These are phyloP conservation scores for Leptothorax acervorum DNA, from an alignment of 2,888 invertebrate genomes.

Conservation along the genomic window DNA sequence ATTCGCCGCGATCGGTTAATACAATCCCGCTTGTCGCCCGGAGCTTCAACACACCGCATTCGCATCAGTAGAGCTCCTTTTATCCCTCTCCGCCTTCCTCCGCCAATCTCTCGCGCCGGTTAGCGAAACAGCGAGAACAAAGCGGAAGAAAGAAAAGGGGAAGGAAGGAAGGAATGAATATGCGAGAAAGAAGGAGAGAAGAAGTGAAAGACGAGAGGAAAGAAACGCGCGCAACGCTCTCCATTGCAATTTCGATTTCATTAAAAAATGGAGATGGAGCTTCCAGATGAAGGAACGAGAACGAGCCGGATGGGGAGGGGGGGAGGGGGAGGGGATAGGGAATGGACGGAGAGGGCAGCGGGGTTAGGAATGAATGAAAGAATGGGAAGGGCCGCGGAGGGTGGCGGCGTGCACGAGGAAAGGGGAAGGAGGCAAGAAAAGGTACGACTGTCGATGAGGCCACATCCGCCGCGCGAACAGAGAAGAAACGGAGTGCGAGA, in stretches of 20 bases:
- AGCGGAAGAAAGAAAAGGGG: conserved; percentile 20
- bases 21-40: conserved; percentile 68
- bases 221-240: conserved; percentile 33
- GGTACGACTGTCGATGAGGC: conserved; percentile 38
- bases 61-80: conserved; percentile 37
- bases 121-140: conserved; percentile 44
- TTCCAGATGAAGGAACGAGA: conserved; percentile 71
- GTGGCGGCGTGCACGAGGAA: conserved; percentile 45
- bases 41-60: conserved; percentile 50
- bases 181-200: background rate
- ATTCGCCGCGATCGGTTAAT: conserved; percentile 68
- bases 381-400: conserved; percentile 54
- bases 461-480: conserved; percentile 49
- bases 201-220: conserved; percentile 22
- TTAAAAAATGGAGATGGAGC: conserved; percentile 78
- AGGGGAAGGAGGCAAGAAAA: conserved; percentile 41
- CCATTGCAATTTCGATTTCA: conserved; percentile 76
- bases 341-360: conserved; percentile 33
- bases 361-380: conserved; percentile 52
- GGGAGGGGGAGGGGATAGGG: background rate
- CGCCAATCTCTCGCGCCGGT: conserved; percentile 20
- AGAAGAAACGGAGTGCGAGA: conserved; percentile 11
- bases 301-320: conserved; percentile 34
- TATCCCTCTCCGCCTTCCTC: conserved; percentile 20
- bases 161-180: background rate